A percentile compares a stretch with the other conserved stretches of the same genome.
Conservation (phyloP, 1,140 invertebrate species). For the Drosophila virilis region DNA sequence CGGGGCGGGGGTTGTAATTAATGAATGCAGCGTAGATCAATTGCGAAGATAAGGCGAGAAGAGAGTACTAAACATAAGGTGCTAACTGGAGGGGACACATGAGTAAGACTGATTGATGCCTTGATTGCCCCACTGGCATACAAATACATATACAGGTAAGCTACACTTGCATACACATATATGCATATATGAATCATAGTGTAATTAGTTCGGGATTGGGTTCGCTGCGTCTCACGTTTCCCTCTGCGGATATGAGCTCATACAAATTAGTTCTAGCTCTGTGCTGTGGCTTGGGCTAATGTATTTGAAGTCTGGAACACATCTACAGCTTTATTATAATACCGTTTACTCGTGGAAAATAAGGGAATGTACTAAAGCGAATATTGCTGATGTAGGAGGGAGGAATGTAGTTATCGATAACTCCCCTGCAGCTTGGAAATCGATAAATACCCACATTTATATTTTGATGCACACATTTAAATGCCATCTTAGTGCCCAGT, state of each 20-base stretch:
- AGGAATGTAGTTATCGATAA: too few species aligned
- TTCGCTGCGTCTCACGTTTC: constrained; percentile 48
- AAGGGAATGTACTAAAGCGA: too few species aligned
- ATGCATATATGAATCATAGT: constrained; percentile 55
- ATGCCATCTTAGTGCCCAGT: too few species aligned
- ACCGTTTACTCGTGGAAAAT: neutral
- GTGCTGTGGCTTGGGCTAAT: constrained; percentile 56
- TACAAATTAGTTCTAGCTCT: constrained; percentile 58
- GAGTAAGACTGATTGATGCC: constrained; percentile 22
- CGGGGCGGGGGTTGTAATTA: constrained; percentile 23
- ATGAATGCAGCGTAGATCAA: constrained; percentile 39
- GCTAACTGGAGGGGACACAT: constrained; percentile 16
- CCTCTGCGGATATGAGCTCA: constrained; percentile 73
- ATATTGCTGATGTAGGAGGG: too few species aligned
- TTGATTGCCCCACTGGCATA: constrained; percentile 57
- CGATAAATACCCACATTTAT: too few species aligned
- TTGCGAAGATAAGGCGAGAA: constrained; percentile 16
- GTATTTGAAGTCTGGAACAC: constrained; percentile 42
- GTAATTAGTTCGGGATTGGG: constrained; percentile 68
- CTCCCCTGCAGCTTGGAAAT: too few species aligned
- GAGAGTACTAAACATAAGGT: constrained; percentile 21
- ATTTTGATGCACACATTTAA: too few species aligned
- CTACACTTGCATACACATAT: constrained; percentile 8
- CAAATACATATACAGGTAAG: constrained; percentile 20
- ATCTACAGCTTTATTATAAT: neutral